Evolutionary conservation across 2,113 vertebrate genomes (phyloP).

Genomic region (Indri indri): DNA sequence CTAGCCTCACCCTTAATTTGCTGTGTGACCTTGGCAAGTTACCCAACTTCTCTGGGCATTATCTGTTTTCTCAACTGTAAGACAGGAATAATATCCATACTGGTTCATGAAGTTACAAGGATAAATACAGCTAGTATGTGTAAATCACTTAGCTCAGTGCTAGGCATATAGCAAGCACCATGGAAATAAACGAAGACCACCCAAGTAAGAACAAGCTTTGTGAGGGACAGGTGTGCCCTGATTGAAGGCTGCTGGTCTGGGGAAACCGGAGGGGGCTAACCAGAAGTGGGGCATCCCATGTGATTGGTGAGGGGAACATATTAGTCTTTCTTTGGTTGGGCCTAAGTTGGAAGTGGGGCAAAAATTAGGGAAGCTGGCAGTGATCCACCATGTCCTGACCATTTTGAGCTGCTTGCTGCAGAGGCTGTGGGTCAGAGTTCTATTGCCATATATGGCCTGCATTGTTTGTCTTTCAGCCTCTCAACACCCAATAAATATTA

Average conservation of each 20-base stretch:
- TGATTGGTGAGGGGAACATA: neutral
- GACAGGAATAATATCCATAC: neutral
- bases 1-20: neutral
- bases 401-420: too few species aligned
- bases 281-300: neutral
- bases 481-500: neutral
- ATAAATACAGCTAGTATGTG: neutral
- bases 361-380: neutral
- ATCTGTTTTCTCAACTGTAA: neutral
- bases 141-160: neutral
- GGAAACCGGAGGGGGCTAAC: neutral
- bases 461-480: neutral
- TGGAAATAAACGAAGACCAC: neutral
- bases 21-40: neutral
- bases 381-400: neutral
- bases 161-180: neutral
- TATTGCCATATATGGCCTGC: neutral
- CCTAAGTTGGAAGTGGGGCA: neutral
- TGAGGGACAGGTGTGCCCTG: neutral
- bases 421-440: neutral
- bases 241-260: neutral
- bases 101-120: neutral
- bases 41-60: neutral
- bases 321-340: neutral
- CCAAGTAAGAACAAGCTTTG: neutral